These are phyloP conservation scores for Liposcelis brunnea DNA, from an alignment of 2,888 invertebrate species.

Conservation along the genomic window DNA sequence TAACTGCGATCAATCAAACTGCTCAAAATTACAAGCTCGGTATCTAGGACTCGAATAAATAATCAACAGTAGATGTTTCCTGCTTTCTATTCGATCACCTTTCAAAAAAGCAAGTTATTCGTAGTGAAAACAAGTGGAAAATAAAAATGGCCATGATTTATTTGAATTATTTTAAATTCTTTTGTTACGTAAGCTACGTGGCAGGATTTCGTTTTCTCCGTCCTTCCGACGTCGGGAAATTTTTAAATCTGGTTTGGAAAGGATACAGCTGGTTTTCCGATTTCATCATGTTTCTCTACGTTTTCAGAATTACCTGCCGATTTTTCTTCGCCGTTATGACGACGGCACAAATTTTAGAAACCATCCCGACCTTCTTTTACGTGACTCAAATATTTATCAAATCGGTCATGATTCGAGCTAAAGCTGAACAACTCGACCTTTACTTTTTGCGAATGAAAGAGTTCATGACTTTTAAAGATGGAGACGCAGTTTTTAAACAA, in stretches of 20 bases:
- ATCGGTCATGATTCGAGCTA: not conserved
- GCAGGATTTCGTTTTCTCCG: no score
- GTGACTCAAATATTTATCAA: not conserved
- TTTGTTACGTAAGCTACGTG: no score
- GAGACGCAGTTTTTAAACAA: not conserved
- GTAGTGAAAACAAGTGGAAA: no score
- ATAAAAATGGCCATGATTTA: no score
- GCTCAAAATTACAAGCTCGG: no score
- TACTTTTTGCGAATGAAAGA: not conserved
- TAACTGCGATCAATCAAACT: no score
- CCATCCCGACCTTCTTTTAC: constrained; percentile 2
- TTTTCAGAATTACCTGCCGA: not conserved
- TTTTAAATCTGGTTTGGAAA: not conserved
- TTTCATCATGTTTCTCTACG: not conserved
- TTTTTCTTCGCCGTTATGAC: not conserved
- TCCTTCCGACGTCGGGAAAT: no score
- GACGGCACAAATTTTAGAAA: constrained; percentile 1
- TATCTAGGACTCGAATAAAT: no score
- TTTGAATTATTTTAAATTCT: no score
- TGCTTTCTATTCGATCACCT: no score
- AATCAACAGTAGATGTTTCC: no score
- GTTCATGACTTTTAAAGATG: not conserved
- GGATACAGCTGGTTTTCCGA: constrained; percentile 1
- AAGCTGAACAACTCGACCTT: not conserved
- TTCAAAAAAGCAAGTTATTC: no score